Conservation (phyloP, 2,113 vertebrate species). For the Dasyornis broadbenti region DNA sequence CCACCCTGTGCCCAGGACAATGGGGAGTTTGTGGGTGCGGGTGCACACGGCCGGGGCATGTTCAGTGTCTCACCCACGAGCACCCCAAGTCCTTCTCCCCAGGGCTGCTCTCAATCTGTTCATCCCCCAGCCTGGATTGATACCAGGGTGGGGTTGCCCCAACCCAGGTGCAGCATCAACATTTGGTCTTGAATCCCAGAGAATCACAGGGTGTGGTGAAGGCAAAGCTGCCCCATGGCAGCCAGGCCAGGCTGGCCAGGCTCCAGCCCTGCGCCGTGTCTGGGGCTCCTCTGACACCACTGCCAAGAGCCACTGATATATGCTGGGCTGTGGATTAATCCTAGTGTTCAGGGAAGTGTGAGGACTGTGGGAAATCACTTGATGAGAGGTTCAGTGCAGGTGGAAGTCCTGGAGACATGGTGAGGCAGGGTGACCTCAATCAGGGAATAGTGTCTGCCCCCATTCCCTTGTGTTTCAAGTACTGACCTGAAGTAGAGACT, state of each 20-base stretch:
- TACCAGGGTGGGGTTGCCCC: neutral
- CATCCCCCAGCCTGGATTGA: neutral
- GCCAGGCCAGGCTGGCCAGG: neutral
- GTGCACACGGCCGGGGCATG: too few species aligned
- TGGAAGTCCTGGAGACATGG: neutral
- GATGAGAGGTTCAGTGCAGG: neutral
- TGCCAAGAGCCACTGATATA: neutral
- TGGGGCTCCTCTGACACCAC: neutral
- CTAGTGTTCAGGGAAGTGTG: neutral
- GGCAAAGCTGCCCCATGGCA: neutral
- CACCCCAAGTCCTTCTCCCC: neutral
- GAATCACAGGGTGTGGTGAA: neutral
- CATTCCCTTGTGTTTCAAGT: neutral
- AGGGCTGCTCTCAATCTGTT: neutral
- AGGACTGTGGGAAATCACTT: neutral
- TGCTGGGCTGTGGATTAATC: neutral
- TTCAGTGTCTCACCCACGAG: neutral
- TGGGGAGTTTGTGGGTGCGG: neutral
- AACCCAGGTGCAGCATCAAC: neutral
- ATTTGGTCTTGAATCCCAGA: neutral
- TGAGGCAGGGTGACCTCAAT: neutral
- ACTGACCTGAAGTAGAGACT: constrained; percentile 81
- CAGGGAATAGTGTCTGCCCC: neutral
- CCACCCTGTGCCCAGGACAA: neutral
- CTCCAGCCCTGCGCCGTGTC: neutral